A percentile compares a stretch with the other conserved stretches of the same genome.
Conservation (phyloP, 1,140 invertebrate species). For the Idris sp. region DNA sequence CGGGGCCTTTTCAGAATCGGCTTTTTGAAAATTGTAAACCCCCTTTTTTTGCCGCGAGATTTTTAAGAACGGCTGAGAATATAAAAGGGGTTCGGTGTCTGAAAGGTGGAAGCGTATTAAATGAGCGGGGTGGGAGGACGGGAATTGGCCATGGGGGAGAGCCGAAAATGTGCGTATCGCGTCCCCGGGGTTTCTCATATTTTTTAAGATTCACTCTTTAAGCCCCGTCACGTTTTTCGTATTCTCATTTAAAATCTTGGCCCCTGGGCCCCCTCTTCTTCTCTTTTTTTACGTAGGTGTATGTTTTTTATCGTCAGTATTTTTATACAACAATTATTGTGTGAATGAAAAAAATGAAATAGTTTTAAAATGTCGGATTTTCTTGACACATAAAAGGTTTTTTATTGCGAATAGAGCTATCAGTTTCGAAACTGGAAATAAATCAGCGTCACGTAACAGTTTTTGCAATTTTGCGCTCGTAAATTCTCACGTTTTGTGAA, state of each 20-base stretch:
- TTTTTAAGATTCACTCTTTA: constrained; percentile 78
- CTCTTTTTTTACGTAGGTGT: too few species aligned
- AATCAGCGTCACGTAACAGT: constrained; percentile 32
- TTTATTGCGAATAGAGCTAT: constrained; percentile 29
- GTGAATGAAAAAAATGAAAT: too few species aligned
- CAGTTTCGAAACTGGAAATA: constrained; percentile 41
- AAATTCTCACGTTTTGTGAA: constrained; percentile 58
- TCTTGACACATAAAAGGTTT: too few species aligned
- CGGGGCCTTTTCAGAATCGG: constrained; percentile 75
- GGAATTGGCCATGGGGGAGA: constrained; percentile 42
- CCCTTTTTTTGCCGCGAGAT: constrained; percentile 69
- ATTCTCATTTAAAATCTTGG: constrained; percentile 66
- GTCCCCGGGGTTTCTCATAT: constrained; percentile 74
- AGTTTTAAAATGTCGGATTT: too few species aligned
- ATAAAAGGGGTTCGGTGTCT: constrained; percentile 72
- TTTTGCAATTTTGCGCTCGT: constrained; percentile 49
- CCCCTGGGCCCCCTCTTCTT: constrained; percentile 50
- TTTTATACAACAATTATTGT: too few species aligned
- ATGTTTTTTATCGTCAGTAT: too few species aligned
- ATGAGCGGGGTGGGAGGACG: constrained; percentile 59
- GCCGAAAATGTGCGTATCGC: constrained; percentile 56
- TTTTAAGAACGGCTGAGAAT: constrained; percentile 74
- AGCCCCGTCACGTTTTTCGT: constrained; percentile 74
- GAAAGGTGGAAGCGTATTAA: constrained; percentile 65
- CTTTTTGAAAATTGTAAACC: constrained; percentile 78